These are phyloP conservation scores for Diachrysia chrysitis DNA, from an alignment of 2,888 invertebrate species.

Conservation along the genomic window DNA sequence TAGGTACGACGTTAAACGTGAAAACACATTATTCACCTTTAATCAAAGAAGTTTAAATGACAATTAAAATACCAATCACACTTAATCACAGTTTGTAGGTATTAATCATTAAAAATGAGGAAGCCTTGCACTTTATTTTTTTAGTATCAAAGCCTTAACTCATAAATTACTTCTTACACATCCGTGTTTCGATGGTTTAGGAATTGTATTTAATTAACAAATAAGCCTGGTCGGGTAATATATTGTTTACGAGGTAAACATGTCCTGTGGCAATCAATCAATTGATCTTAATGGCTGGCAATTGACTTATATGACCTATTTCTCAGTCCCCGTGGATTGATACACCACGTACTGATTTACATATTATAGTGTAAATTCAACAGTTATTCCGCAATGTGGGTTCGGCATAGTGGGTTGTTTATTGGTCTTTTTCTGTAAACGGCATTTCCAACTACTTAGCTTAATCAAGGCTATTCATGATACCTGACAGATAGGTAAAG, in stretches of 20 bases:
- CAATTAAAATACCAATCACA: not conserved
- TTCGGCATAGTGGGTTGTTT: not conserved
- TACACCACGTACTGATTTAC: constrained; percentile 40
- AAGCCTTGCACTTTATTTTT: constrained; percentile 20
- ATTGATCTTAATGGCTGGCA: constrained; percentile 70
- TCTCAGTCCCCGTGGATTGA: constrained; percentile 19
- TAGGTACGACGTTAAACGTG: not conserved
- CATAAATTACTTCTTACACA: constrained; percentile 13
- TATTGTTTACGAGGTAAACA: constrained; percentile 59
- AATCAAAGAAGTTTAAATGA: not conserved
- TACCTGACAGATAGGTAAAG: too few species aligned
- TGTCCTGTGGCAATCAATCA: constrained; percentile 62
- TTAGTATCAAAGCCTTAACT: constrained; percentile 27
- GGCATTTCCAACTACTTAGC: not conserved
- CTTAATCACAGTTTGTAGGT: too few species aligned
- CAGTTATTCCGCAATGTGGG: not conserved
- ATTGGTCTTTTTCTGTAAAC: not conserved
- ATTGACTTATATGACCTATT: constrained; percentile 64
- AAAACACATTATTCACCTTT: not conserved
- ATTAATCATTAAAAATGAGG: constrained; percentile 3
- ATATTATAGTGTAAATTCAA: constrained; percentile 10
- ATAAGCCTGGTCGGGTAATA: constrained; percentile 15
- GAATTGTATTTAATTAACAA: constrained; percentile 18
- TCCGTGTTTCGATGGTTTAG: constrained; percentile 17
- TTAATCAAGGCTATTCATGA: not conserved